Evolutionary conservation across 2,113 vertebrate species (phyloP).

Genomic region (Perccottus glenii): DNA sequence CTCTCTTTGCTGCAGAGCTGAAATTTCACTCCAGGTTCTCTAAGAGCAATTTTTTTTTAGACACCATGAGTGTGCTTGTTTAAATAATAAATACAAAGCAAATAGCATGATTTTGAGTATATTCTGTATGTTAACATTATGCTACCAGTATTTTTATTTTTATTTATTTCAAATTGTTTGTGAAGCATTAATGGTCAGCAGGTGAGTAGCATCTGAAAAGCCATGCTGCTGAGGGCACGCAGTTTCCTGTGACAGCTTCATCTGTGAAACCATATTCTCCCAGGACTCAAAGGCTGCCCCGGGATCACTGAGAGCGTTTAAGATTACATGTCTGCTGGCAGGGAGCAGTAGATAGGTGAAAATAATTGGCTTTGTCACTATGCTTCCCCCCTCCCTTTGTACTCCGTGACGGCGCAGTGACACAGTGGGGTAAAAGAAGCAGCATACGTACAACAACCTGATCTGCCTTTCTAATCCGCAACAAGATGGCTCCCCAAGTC

Average conservation of each 20-base stretch:
- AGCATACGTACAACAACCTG: conserved; percentile 40
- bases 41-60: background rate
- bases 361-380: conserved; percentile 78
- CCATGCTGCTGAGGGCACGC: conserved; percentile 45
- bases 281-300: conserved; percentile 59
- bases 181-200: conserved; percentile 28
- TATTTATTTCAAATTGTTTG: background rate
- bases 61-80: background rate
- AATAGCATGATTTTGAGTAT: too few species aligned
- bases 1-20: conserved; percentile 49
- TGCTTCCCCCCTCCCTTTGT: conserved; percentile 24
- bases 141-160: too few species aligned
- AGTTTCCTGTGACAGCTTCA: conserved; percentile 72
- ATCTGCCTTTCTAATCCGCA: conserved; percentile 31
- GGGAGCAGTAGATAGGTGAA: conserved; percentile 72
- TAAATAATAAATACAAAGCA: conserved; percentile 13
- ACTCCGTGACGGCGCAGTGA: conserved; percentile 47
- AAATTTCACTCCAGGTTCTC: conserved; percentile 54
- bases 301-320: conserved; percentile 74
- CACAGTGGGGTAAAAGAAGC: conserved; percentile 40
- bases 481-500: conserved; percentile 37
- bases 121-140: too few species aligned
- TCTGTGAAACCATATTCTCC: conserved; percentile 73
- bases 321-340: conserved; percentile 72
- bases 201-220: conserved; percentile 52